phyloP scores from a whole-genome alignment of 2,797 vertebrate species.

The Leuciscus waleckii region DNA sequence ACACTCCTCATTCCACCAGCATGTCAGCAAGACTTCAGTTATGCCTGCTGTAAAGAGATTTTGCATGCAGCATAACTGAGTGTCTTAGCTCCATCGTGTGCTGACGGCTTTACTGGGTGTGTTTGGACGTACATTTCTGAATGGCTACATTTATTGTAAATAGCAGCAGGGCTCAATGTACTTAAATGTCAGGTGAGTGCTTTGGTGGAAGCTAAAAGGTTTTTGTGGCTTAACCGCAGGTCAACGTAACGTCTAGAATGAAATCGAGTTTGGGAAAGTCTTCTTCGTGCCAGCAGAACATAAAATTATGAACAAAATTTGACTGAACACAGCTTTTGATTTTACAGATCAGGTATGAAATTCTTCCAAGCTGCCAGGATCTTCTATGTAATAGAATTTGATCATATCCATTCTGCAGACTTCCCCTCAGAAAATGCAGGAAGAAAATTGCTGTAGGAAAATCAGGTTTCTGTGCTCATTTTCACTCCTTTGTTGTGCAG shows the following conservation, averaged over 20 bases:
- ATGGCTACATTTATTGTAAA: conserved; percentile 58
- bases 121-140: conserved; percentile 56
- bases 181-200: conserved; percentile 64
- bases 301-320: background rate
- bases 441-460: background rate
- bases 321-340: background rate
- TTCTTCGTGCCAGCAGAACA: background rate
- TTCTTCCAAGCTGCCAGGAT: background rate
- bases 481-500: background rate
- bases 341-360: background rate
- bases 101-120: background rate
- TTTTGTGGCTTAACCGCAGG: background rate
- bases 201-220: conserved; percentile 4
- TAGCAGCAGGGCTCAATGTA: conserved; percentile 62
- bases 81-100: background rate
- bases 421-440: background rate
- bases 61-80: background rate
- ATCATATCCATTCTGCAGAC: background rate
- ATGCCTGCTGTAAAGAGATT: conserved; percentile 6
- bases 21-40: conserved; percentile 4
- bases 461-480: conserved; percentile 1
- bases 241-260: background rate
- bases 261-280: background rate
- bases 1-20: background rate
- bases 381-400: background rate